Percentiles rank a stretch among this genome's conserved stretches.
Evolutionary conservation across 2,797 vertebrate genomes (phyloP).

Genomic region (Chanos chanos): DNA sequence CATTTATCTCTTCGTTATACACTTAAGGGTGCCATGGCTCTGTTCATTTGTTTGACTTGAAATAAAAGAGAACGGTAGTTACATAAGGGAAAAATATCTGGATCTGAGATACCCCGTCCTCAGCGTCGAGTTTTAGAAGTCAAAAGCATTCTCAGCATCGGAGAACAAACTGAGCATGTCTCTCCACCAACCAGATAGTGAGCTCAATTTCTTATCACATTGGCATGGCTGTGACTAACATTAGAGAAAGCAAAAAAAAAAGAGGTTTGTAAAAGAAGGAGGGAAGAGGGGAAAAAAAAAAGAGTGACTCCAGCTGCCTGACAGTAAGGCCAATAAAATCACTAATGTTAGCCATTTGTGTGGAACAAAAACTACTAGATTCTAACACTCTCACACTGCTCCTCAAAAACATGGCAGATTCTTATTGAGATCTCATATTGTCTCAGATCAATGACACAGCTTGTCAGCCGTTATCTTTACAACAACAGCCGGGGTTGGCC

Average conservation of each 20-base stretch:
- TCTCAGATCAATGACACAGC: background rate
- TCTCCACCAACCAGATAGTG: too few species aligned
- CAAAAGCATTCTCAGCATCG: background rate
- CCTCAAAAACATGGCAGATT: constrained; percentile 22
- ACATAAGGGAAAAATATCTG: background rate
- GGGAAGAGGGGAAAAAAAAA: too few species aligned
- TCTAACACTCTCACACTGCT: too few species aligned
- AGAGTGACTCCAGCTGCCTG: too few species aligned
- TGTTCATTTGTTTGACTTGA: constrained; percentile 20
- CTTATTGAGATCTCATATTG: constrained; percentile 5
- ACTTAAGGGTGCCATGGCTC: constrained; percentile 42
- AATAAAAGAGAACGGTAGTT: constrained; percentile 14
- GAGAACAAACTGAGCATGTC: too few species aligned
- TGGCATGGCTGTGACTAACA: too few species aligned
- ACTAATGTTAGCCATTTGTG: too few species aligned
- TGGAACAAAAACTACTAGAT: too few species aligned
- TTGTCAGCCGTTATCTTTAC: background rate
- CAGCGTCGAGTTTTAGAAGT: background rate
- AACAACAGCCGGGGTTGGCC: constrained; percentile 2
- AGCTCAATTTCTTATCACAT: too few species aligned
- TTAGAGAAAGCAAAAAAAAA: too few species aligned
- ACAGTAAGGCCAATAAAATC: too few species aligned
- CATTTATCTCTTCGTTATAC: constrained; percentile 42
- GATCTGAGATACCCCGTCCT: background rate
- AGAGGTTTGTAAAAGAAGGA: too few species aligned